These are phyloP conservation scores for Athalia cordata DNA, from an alignment of 2,888 invertebrate genomes.

Conservation along the genomic window DNA sequence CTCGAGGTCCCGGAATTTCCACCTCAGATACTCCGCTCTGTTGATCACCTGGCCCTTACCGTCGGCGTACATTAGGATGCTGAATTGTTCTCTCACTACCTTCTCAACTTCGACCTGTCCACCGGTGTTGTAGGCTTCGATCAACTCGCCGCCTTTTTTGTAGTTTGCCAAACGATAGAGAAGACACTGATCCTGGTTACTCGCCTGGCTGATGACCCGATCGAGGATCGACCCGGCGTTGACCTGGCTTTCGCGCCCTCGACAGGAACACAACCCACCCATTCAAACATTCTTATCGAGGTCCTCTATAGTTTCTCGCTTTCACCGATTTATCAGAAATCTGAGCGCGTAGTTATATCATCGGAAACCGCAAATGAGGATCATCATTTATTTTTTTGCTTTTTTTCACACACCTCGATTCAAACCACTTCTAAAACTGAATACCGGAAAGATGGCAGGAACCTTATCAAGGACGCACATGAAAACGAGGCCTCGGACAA, in stretches of 20 bases:
- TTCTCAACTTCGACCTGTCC: slow-evolving; percentile 90
- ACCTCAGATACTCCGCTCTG: slow-evolving; percentile 89
- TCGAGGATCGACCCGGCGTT: slow-evolving; percentile 88
- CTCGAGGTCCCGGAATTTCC: slow-evolving; percentile 92
- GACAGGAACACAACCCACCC: slow-evolving; percentile 70
- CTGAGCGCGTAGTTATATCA: background rate
- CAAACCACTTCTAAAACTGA: background rate
- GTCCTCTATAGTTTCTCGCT: background rate
- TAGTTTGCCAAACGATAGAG: slow-evolving; percentile 92
- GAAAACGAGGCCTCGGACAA: slow-evolving; percentile 61
- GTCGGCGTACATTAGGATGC: slow-evolving; percentile 90
- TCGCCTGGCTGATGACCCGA: slow-evolving; percentile 91
- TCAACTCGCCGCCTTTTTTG: slow-evolving; percentile 92
- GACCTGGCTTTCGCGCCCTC: slow-evolving; percentile 69
- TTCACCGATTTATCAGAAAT: background rate
- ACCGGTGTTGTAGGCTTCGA: slow-evolving; percentile 90
- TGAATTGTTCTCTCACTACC: slow-evolving; percentile 89
- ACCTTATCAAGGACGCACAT: slow-evolving; percentile 51
- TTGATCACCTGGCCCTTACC: slow-evolving; percentile 91
- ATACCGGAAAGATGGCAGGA: background rate
- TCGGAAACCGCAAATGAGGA: background rate
- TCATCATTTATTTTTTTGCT: background rate
- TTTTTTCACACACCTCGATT: background rate
- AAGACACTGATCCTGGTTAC: slow-evolving; percentile 89
- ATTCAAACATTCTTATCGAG: slow-evolving; percentile 53